These are phyloP conservation scores for Neolamprologus toae DNA, from an alignment of 2,113 vertebrate genomes.

Conservation along the genomic window DNA sequence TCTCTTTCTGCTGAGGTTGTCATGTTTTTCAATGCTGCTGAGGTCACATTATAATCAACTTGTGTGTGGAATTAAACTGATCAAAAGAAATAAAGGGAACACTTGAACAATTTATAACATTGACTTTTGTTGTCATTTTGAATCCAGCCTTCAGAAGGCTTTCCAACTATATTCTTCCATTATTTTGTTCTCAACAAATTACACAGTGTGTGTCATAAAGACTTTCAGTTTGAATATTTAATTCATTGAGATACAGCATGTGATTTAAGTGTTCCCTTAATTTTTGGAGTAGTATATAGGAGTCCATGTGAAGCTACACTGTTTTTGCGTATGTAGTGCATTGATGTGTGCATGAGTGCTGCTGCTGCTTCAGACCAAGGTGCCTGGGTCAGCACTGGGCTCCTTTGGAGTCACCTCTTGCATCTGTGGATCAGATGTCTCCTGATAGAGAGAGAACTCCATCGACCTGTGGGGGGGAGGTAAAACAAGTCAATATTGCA, in stretches of 20 bases:
- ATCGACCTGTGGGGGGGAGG: slow-evolving; percentile 69
- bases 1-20: slow-evolving; percentile 61
- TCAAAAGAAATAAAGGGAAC: neutral
- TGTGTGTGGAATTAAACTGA: neutral
- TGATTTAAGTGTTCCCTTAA: neutral
- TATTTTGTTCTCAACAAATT: neutral
- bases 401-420: slow-evolving; percentile 75
- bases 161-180: neutral
- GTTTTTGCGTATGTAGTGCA: slow-evolving; percentile 3
- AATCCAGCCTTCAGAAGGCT: neutral
- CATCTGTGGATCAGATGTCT: slow-evolving; percentile 70
- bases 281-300: neutral
- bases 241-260: neutral
- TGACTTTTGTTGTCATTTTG: neutral
- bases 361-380: slow-evolving; percentile 73
- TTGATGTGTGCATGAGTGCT: slow-evolving; percentile 1
- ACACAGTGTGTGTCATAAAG: neutral
- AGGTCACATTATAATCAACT: slow-evolving; percentile 52
- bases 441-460: slow-evolving; percentile 80
- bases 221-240: neutral
- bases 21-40: slow-evolving; percentile 51
- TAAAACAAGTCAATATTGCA: slow-evolving; percentile 4
- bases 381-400: slow-evolving; percentile 76
- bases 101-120: neutral
- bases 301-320: slow-evolving; percentile 23